These are phyloP conservation scores for Craterocephalus amniculus DNA, from an alignment of 2,797 vertebrate genomes.

Conservation along the genomic window DNA sequence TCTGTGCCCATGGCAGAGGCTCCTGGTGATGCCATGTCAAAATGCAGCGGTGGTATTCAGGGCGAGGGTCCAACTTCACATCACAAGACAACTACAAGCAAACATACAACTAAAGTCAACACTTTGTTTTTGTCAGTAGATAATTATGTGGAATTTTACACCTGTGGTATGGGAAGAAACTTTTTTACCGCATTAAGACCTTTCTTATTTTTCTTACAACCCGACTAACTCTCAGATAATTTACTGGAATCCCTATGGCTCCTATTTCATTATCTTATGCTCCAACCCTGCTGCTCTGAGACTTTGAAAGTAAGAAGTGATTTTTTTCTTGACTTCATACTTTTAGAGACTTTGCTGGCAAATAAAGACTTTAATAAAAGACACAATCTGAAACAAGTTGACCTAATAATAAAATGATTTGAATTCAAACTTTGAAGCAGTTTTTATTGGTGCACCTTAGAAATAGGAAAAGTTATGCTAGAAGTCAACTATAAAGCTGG, in stretches of 20 bases:
- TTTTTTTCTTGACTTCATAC: not conserved
- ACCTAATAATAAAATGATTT: not conserved
- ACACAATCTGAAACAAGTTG: not conserved
- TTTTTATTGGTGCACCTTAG: not conserved
- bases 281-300: not conserved
- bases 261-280: not conserved
- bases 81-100: conserved; percentile 94
- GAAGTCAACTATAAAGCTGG: not conserved
- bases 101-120: conserved; percentile 8
- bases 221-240: conserved; percentile 1
- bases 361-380: not conserved
- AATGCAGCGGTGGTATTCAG: conserved; percentile 99
- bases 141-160: not conserved
- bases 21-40: conserved; percentile 99
- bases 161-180: not conserved
- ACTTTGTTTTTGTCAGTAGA: not conserved
- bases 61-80: conserved; percentile 97
- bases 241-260: conserved; percentile 7
- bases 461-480: too few species aligned
- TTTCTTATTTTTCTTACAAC: not conserved
- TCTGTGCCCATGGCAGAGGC: conserved; percentile 99
- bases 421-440: not conserved
- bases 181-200: not conserved
- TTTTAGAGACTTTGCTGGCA: not conserved
- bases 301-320: conserved; percentile 6